These are phyloP conservation scores for Masnerella sp. DNA, from an alignment of 2,888 invertebrate species.

Conservation along the genomic window DNA sequence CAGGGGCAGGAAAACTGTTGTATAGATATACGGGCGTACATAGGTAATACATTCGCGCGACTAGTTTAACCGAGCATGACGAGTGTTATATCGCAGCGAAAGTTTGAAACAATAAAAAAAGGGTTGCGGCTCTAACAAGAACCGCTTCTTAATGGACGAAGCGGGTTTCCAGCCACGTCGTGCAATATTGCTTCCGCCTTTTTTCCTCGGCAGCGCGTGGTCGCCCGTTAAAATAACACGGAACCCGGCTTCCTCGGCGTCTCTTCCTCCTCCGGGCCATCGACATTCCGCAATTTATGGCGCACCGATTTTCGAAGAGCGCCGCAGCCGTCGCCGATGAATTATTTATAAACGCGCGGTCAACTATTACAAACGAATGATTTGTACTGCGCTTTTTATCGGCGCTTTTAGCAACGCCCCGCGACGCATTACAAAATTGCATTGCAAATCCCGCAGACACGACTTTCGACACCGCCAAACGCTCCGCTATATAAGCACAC, in stretches of 20 bases:
- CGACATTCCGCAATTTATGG: conserved; percentile 51
- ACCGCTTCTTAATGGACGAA: conserved; percentile 74
- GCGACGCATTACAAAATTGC: conserved; percentile 43
- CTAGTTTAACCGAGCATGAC: conserved; percentile 57
- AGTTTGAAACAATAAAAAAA: conserved; percentile 52
- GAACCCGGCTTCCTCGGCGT: conserved; percentile 43
- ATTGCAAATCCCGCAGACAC: conserved; percentile 43
- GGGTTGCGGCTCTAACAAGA: conserved; percentile 51
- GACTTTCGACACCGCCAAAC: conserved; percentile 26
- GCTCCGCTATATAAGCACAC: conserved; percentile 28
- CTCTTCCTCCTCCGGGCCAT: conserved; percentile 45
- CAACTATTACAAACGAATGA: conserved; percentile 52
- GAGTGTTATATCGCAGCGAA: conserved; percentile 48
- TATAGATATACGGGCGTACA: conserved; percentile 39
- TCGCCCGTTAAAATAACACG: conserved; percentile 55
- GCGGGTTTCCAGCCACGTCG: conserved; percentile 72
- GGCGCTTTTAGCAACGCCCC: conserved; percentile 30
- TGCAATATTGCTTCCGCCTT: conserved; percentile 72
- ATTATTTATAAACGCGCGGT: conserved; percentile 53
- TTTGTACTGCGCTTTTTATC: conserved; percentile 44
- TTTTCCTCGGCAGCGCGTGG: conserved; percentile 53
- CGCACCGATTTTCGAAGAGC: conserved; percentile 47
- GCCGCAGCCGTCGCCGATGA: conserved; percentile 32
- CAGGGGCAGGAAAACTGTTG: conserved; percentile 28
- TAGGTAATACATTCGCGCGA: conserved; percentile 46